These are phyloP conservation scores for Petrocephalus sullivani DNA, from an alignment of 2,797 vertebrate species.

Conservation along the genomic window DNA sequence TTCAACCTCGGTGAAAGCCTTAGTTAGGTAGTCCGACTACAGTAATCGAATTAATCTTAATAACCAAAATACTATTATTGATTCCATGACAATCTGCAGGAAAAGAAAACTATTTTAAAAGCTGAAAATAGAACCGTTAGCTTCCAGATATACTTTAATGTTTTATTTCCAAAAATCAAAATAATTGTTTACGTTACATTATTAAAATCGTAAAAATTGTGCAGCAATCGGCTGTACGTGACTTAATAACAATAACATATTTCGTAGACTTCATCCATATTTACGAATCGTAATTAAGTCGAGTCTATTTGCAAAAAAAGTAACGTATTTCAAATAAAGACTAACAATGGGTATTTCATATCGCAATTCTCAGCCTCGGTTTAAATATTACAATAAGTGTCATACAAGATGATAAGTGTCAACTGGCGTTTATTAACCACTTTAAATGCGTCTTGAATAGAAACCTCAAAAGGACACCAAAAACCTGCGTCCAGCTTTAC, in stretches of 20 bases:
- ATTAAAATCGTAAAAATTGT: neutral
- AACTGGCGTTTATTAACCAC: neutral
- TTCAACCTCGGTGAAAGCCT: neutral
- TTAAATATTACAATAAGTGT: neutral
- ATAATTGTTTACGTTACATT: neutral
- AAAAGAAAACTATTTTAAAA: neutral
- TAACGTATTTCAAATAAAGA: neutral
- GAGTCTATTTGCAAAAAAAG: too few species aligned
- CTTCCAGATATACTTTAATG: neutral
- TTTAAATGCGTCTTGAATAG: neutral
- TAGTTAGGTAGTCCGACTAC: neutral
- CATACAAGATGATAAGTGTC: neutral
- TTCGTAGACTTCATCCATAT: too few species aligned
- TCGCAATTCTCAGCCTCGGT: neutral
- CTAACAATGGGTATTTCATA: neutral
- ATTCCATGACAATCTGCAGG: neutral
- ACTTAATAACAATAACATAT: too few species aligned
- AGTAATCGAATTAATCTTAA: neutral
- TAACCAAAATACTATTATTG: neutral
- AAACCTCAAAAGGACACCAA: neutral
- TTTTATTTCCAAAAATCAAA: neutral
- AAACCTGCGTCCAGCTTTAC: neutral
- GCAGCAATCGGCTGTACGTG: neutral
- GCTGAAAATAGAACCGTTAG: neutral
- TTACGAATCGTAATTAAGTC: too few species aligned